phyloP scores from a whole-genome alignment of 2,797 vertebrate genomes.

The Syngnathus acus region DNA sequence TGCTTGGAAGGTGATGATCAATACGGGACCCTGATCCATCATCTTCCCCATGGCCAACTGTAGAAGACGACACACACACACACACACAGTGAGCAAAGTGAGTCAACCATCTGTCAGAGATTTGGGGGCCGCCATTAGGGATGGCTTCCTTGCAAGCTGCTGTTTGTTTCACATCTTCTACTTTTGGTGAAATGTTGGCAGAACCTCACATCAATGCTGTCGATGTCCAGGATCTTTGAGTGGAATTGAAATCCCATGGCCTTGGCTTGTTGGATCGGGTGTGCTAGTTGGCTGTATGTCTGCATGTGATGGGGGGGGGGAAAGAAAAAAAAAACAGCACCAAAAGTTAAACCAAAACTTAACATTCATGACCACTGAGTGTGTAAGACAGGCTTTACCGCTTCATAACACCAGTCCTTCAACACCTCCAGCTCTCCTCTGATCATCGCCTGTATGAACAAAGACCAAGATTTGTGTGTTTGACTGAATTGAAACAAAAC shows the following conservation, averaged over 20 bases:
- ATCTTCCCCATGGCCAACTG: slow-evolving; percentile 96
- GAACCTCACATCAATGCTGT: slow-evolving; percentile 87
- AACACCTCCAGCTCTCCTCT: slow-evolving; percentile 89
- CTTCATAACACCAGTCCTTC: slow-evolving; percentile 97
- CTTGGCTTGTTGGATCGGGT: slow-evolving; percentile 88
- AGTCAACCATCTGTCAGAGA: slow-evolving; percentile 3
- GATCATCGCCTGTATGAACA: slow-evolving; percentile 80
- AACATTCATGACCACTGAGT: background rate
- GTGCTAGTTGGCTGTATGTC: slow-evolving; percentile 91
- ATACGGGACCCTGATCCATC: slow-evolving; percentile 95
- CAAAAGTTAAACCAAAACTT: background rate
- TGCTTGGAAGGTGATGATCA: slow-evolving; percentile 95
- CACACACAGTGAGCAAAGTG: background rate
- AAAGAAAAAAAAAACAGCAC: background rate
- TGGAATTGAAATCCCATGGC: slow-evolving; percentile 86
- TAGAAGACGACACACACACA: background rate
- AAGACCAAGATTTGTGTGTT: background rate
- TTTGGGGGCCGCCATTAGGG: background rate
- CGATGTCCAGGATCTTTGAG: slow-evolving; percentile 87
- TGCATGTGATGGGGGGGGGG: slow-evolving; percentile 37
- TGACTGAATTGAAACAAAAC: background rate
- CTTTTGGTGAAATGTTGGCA: background rate
- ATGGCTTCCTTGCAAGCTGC: background rate
- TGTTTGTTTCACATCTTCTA: background rate
- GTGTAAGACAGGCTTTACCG: slow-evolving; percentile 64